Conservation (phyloP, 2,113 vertebrate species). For the Gracilinanus agilis region DNA sequence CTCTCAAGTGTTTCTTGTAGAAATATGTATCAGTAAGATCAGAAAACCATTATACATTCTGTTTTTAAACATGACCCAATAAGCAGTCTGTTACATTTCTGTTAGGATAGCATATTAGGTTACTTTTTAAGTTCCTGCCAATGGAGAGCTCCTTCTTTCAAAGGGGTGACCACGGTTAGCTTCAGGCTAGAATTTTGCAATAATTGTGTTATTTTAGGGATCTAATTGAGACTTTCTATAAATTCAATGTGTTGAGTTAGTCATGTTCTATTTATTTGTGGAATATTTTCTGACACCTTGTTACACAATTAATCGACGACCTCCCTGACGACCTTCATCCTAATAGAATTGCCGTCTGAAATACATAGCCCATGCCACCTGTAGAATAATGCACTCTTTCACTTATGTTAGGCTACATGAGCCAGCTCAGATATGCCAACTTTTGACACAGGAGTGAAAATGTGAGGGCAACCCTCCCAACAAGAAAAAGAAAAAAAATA, state of each 20-base stretch:
- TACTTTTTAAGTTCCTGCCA: constrained; percentile 90
- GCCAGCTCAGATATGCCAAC: constrained; percentile 30
- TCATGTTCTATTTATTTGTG: constrained; percentile 88
- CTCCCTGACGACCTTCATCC: constrained; percentile 74
- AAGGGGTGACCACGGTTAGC: constrained; percentile 81
- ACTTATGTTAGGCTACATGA: constrained; percentile 34
- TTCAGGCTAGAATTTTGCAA: constrained; percentile 80
- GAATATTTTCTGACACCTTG: constrained; percentile 90
- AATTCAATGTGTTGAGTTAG: constrained; percentile 84
- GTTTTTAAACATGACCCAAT: constrained; percentile 80
- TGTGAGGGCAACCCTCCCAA: not conserved
- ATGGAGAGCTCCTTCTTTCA: constrained; percentile 80
- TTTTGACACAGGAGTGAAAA: constrained; percentile 58
- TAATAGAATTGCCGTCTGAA: constrained; percentile 74
- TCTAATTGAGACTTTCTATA: constrained; percentile 85
- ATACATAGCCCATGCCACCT: constrained; percentile 70
- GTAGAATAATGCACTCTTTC: constrained; percentile 72
- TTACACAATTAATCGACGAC: constrained; percentile 86
- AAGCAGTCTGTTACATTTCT: constrained; percentile 89
- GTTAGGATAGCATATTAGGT: constrained; percentile 80
- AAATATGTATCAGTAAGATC: constrained; percentile 85
- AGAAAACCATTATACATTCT: constrained; percentile 84
- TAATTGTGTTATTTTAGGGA: constrained; percentile 86
- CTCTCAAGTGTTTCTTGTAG: constrained; percentile 82
- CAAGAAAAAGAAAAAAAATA: not conserved